Base-by-base conservation (phyloP, 2,113 vertebrate genomes). In the Stigmatopora argus region DNA sequence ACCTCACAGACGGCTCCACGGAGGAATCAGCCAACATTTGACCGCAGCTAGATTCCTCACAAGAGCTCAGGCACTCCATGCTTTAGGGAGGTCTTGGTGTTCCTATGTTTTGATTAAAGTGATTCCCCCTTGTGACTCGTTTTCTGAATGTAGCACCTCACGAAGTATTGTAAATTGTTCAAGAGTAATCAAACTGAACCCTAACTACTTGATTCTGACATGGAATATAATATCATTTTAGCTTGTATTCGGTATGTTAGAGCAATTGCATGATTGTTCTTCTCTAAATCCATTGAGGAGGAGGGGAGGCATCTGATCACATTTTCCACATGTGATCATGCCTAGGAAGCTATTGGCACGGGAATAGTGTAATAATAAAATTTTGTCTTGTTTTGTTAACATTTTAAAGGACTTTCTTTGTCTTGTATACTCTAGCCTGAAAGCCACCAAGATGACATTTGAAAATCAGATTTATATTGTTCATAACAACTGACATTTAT, bases 61-160 rank as follows among this genome's bases (percentile, higher is more conserved):
- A 72, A 77, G 83, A 85, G 66, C 60, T 73, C 47, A 81, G 79
- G 81, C 86, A 79, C 67, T 86, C 78, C 23, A 78, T 70, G 61
- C 78, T 86, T 64, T 89, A 81, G 69, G 49, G 44, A 45, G 44
- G 3, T 56, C 46, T 7, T 13, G 26, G 31, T 47, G 66, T 71
- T 45, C 59, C 0, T 66, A 59, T 63, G 41, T 73, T 46, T 12
- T 18, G 48, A 19, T 35, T 63, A 51, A 49, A 70, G 75, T 49
- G 18, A 51, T 64, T 14, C 7, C 10, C 71, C 71, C 74, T 72
- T 45, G 66, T 19, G 41, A 21, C 19, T 23, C 19, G 55, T 67
- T 14, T 17, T 61, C 35, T 65, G 44, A 17, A 13, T 56, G n/a
- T 69, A 4, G 45, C 9, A 63, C 21, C 51, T 41, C 64, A 9